phyloP scores from a whole-genome alignment of 2,888 invertebrate genomes.

The Ophonus ardosiacus region DNA sequence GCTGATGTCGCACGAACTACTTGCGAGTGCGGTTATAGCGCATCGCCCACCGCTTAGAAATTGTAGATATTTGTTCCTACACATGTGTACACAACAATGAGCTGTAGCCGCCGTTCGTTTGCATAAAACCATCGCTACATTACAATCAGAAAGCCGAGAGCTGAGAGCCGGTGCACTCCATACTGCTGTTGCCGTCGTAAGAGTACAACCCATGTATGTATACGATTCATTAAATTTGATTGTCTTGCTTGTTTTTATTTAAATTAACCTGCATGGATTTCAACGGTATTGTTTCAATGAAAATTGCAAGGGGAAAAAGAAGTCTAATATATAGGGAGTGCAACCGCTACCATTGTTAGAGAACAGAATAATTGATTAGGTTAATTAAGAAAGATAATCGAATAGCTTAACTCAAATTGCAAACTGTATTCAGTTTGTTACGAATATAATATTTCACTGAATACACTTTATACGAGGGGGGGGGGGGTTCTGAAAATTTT shows the following conservation, averaged over 20 bases:
- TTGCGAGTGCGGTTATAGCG: background rate
- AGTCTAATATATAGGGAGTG: too few species aligned
- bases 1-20: background rate
- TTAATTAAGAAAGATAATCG: too few species aligned
- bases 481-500: too few species aligned
- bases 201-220: background rate
- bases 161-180: background rate
- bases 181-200: background rate
- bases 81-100: conserved; percentile 58
- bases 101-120: conserved; percentile 28
- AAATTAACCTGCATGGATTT: conserved; percentile 36
- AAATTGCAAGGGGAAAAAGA: background rate
- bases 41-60: conserved; percentile 57
- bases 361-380: background rate
- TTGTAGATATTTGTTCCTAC: conserved; percentile 62
- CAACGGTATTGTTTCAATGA: conserved; percentile 46
- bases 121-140: conserved; percentile 47
- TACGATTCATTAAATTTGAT: conserved; percentile 55
- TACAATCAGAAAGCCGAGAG: background rate
- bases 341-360: background rate
- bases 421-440: too few species aligned
- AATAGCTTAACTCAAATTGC: too few species aligned
- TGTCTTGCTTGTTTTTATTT: conserved; percentile 55
- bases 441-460: too few species aligned
- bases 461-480: too few species aligned